These are phyloP conservation scores for Remorina albescens DNA, from an alignment of 2,797 vertebrate genomes.

Conservation along the genomic window DNA sequence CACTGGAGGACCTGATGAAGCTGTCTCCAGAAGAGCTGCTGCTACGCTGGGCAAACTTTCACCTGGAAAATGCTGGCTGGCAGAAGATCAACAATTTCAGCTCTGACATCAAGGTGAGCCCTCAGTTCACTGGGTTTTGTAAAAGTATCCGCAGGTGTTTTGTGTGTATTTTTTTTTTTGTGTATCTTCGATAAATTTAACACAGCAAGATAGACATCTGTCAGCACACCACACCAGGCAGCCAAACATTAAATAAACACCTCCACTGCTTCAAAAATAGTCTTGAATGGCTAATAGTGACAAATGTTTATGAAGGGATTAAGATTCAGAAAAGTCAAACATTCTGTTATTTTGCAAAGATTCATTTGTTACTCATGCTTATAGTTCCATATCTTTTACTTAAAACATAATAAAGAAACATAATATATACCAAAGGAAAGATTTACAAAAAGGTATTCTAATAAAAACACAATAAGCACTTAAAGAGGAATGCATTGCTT, in stretches of 20 bases:
- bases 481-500: background rate
- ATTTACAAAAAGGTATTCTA: background rate
- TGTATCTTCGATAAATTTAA: background rate
- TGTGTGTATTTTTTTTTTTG: background rate
- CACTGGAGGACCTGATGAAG: constrained; percentile 96
- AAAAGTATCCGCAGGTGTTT: background rate
- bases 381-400: background rate
- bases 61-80: constrained; percentile 93
- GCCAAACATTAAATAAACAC: constrained; percentile 23
- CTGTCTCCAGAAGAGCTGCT: constrained; percentile 96
- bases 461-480: background rate
- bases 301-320: background rate
- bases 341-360: background rate
- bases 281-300: background rate
- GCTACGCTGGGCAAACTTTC: constrained; percentile 96
- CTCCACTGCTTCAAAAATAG: constrained; percentile 24
- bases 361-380: background rate
- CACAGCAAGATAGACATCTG: constrained; percentile 11
- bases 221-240: constrained; percentile 19
- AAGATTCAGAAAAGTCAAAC: background rate
- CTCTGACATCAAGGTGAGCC: constrained; percentile 92
- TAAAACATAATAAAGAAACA: background rate
- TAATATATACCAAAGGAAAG: background rate
- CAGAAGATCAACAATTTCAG: constrained; percentile 95
- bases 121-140: background rate